phyloP scores from a whole-genome alignment of 2,113 vertebrate species.

The Thermophis baileyi region DNA sequence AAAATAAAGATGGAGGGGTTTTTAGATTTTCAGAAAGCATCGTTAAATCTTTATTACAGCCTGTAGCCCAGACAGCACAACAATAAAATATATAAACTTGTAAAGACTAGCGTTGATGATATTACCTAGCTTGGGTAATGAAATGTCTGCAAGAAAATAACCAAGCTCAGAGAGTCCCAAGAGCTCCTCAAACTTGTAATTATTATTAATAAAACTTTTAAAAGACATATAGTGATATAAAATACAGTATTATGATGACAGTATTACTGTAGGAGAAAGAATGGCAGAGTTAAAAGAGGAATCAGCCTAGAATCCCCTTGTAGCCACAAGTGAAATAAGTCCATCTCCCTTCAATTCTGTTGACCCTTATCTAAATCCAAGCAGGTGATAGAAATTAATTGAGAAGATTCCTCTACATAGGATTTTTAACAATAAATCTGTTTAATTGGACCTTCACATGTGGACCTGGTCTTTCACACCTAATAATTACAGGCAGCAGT shows the following conservation, averaged over 20 bases:
- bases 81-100: background rate
- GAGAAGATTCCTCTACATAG: background rate
- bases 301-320: background rate
- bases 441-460: background rate
- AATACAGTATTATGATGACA: background rate
- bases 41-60: background rate
- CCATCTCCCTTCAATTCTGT: background rate
- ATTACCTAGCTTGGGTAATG: background rate
- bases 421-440: background rate
- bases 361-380: background rate
- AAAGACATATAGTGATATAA: background rate
- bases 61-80: background rate
- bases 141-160: background rate
- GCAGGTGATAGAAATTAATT: background rate
- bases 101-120: background rate
- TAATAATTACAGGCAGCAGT: background rate
- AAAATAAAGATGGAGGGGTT: background rate
- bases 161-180: background rate
- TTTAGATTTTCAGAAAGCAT: background rate
- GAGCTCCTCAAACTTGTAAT: background rate
- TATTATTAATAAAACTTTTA: background rate
- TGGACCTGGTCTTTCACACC: background rate
- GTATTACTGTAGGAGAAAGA: background rate
- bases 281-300: background rate
- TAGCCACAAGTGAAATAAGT: background rate